A percentile compares a stretch with the other conserved stretches of the same genome.
These are phyloP conservation scores for Clitarchus hookeri DNA, from an alignment of 2,888 invertebrate species.

Conservation along the genomic window DNA sequence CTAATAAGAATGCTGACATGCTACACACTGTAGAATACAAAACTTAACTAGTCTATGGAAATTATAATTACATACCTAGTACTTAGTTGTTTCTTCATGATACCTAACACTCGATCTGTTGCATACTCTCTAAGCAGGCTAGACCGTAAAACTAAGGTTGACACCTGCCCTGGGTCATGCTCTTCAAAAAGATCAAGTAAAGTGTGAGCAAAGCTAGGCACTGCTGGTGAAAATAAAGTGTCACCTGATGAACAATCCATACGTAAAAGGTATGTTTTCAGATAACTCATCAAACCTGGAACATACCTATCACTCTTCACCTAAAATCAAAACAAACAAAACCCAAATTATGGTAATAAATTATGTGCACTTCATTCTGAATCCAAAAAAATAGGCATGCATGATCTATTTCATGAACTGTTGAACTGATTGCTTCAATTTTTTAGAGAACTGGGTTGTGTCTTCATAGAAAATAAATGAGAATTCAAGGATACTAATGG, in stretches of 20 bases:
- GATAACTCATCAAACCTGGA: conserved; percentile 45
- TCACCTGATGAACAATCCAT: conserved; percentile 35
- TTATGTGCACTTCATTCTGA: too few relatives aligned
- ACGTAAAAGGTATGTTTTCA: conserved; percentile 43
- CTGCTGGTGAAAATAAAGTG: conserved; percentile 35
- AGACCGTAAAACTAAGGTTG: conserved; percentile 59
- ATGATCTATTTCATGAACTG: too few relatives aligned
- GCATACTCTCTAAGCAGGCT: conserved; percentile 60
- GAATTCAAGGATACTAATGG: too few relatives aligned
- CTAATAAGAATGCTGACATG: too few relatives aligned
- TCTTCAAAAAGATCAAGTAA: conserved; percentile 54
- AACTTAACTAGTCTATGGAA: background rate
- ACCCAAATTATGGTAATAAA: too few relatives aligned
- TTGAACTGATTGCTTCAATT: too few relatives aligned
- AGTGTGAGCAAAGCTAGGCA: conserved; percentile 51
- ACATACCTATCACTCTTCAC: conserved; percentile 21
- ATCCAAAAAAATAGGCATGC: too few relatives aligned
- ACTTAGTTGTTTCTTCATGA: conserved; percentile 50
- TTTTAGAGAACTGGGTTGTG: too few relatives aligned
- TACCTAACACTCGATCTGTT: conserved; percentile 59
- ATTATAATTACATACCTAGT: conserved; percentile 31
- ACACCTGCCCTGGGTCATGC: conserved; percentile 54
- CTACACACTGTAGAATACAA: background rate
- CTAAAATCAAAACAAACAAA: conserved; percentile 18
- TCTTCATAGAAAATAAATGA: too few relatives aligned